Base-by-base conservation (phyloP, 2,888 invertebrate species). In the Acleris holmiana region DNA sequence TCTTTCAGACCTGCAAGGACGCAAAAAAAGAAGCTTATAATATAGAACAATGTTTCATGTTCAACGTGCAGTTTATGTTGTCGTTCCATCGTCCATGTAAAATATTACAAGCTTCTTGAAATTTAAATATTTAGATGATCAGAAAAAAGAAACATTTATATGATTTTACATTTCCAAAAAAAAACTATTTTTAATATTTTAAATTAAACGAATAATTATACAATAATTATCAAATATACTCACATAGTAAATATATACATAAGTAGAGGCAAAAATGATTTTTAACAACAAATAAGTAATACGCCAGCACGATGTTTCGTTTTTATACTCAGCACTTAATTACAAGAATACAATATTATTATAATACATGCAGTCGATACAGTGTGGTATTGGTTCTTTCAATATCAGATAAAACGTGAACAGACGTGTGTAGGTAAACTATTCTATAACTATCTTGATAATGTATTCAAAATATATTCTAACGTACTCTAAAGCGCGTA, bases 401-500 rank as follows among this genome's bases (percentile, higher is more conserved):
- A 79, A 83, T 75, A 76, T 80, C 70, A 74, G 78, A 76, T 76
- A 83, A 85, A 86, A 81, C 75, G 78, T 83, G 80, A 84, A 84
- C 80, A 82, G 76, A 82, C 35, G 35, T 75, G 78, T 82, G 71
- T 75, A 77, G 72, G 71, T 68, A 72, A 80, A 77, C 74, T 71
- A 75, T 73, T 74, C 79, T 84, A 86, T 74, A 76, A 74, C 82
- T 82, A 84, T 78, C 76, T 76, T 85, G 84, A 84, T 86, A 85
- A 84, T 82, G 83, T 87, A 86, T 85, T 86, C 82, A 89, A 89
- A 88, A 87, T 88, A 88, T 86, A 77, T 59, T 82, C 87, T 89
- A 89, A 87, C 76, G 80, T 88, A 87, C 83, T 83, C 89, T 90
- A 89, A 90, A 89, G 91, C 91, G 87, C 87, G 86, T 89, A 85